Conservation (phyloP, 2,888 invertebrate genomes). For the Ormyrus rosae region DNA sequence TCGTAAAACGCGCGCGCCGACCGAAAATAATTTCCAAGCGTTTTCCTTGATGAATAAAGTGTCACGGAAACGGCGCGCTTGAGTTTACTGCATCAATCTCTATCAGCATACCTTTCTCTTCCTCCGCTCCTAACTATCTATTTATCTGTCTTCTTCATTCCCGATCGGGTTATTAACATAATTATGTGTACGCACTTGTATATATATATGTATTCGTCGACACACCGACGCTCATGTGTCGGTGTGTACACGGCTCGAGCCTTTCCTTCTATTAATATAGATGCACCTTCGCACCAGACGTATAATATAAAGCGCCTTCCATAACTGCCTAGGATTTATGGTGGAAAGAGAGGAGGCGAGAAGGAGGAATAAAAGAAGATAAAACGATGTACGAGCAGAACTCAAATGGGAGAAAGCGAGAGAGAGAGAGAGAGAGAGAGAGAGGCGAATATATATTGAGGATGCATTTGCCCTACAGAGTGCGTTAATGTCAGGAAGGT, state of each 20-base stretch:
- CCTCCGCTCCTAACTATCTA: background rate
- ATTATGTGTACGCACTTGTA: slow-evolving; percentile 35
- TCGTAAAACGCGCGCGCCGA: background rate
- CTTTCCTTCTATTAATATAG: slow-evolving; percentile 43
- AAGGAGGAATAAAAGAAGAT: slow-evolving; percentile 18
- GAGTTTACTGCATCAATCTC: slow-evolving; percentile 35
- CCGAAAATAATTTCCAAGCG: slow-evolving; percentile 15
- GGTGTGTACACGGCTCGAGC: background rate
- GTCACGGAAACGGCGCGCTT: slow-evolving; percentile 36
- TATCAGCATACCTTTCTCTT: slow-evolving; percentile 27
- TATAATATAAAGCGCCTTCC: slow-evolving; percentile 34
- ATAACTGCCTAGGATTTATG: slow-evolving; percentile 45
- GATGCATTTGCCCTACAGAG: too few relatives aligned
- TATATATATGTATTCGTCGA: background rate
- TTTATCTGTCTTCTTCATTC: slow-evolving; percentile 30
- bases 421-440: slow-evolving; percentile 50
- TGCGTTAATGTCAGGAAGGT: too few relatives aligned
- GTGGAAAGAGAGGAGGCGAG: slow-evolving; percentile 6
- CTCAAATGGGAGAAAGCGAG: slow-evolving; percentile 11
- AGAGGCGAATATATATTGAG: background rate
- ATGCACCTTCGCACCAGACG: slow-evolving; percentile 32
- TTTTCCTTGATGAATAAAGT: slow-evolving; percentile 20
- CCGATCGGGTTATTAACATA: slow-evolving; percentile 39
- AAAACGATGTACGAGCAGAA: background rate
- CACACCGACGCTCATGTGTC: background rate